A percentile compares a stretch with the other conserved stretches of the same genome.
Conservation (phyloP, 2,113 vertebrate species). For the Vombatus ursinus region DNA sequence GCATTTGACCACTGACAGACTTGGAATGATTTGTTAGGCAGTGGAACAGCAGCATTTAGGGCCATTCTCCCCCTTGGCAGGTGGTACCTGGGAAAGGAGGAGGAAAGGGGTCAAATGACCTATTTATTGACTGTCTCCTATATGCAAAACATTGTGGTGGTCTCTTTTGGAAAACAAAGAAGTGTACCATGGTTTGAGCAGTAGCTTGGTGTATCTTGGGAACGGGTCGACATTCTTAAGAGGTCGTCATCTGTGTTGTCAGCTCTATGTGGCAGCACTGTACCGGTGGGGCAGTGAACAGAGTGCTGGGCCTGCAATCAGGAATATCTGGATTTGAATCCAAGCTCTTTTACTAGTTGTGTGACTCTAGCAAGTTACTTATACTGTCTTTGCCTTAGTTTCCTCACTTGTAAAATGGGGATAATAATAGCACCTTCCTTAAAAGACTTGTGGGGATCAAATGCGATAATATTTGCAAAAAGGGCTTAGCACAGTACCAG, state of each 20-base stretch:
- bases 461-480: neutral
- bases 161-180: neutral
- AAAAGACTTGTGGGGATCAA: neutral
- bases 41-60: neutral
- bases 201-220: neutral
- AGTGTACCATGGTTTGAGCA: too few relatives aligned
- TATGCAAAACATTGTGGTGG: neutral
- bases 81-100: neutral
- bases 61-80: neutral
- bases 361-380: neutral
- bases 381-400: neutral
- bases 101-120: neutral
- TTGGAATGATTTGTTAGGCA: neutral
- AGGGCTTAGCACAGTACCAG: neutral
- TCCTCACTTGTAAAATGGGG: neutral
- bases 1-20: neutral
- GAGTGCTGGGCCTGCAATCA: neutral
- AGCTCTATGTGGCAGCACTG: neutral
- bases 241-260: neutral
- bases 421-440: neutral
- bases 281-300: neutral
- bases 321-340: neutral
- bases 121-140: neutral
- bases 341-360: neutral
- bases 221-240: neutral